Evolutionary conservation across 2,888 invertebrate species (phyloP), one percentile per base, ranked within the genome.

Genomic region (Corbicula japonica): DNA sequence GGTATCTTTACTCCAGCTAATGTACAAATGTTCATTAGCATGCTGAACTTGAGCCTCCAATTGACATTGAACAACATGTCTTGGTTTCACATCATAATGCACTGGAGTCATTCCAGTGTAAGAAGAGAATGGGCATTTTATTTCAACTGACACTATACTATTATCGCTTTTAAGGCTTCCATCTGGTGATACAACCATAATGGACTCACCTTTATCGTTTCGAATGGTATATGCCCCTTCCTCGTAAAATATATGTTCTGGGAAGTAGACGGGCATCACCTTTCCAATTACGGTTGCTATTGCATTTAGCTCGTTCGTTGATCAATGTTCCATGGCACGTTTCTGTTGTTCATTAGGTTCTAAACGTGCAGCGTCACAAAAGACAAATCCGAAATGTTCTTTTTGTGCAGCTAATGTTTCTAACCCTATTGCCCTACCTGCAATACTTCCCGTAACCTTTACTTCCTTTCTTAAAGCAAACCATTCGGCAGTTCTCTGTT

Each of bases 401-500:
- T 54, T 54, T 10, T 54, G 54, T 26, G 32, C 26, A 23, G 54
- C 12, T 26, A 28, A 23, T 21, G 69, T 65, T 35, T 79, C 79
- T 10, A 66, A 41, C 8, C 74, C 79, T 34, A 74, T 1, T 15
- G 74, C 66, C 44, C 41, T 18, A 61, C 65, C 58, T 5, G 73
- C 6, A n/a, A 58, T 74, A 34, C 78, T 78, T 21, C 76, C 66
- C 12, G 76, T 76, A n/a, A 76, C 60, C 48, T 66, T 71, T 26
- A 56, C 71, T 10, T 30, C 21, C 41, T 65, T 15, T 50, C 76
- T 38, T 28, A 60, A 15, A 15, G 54, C 18, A 52, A 63, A 65
- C 76, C 71, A 71, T 23, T 65, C 52, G 1, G 34, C 21, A 15
- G 6, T 54, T 54, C 54, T 10, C 8, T 30, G 54, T 26, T 54